These are phyloP conservation scores for Coranthus polyacanthus DNA, from an alignment of 2,797 vertebrate species.

Conservation along the genomic window DNA sequence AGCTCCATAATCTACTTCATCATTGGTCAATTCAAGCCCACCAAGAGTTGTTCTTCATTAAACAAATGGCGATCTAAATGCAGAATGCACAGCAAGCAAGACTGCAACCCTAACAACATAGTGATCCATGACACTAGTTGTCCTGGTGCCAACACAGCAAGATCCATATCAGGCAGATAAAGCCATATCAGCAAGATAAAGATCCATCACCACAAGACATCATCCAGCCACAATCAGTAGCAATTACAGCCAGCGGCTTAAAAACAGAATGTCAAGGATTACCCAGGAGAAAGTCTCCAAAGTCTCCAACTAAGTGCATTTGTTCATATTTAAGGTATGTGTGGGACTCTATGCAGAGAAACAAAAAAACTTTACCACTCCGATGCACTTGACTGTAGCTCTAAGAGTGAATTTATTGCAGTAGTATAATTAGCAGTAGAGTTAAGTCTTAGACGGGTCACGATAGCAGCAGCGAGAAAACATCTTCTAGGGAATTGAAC, in stretches of 20 bases:
- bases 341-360: background rate
- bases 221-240: constrained; percentile 11
- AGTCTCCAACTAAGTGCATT: background rate
- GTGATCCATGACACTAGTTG: constrained; percentile 14
- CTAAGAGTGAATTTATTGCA: constrained; percentile 30
- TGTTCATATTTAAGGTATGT: constrained; percentile 6
- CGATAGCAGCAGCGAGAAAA: constrained; percentile 57
- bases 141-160: constrained; percentile 18
- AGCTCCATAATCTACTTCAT: background rate
- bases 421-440: constrained; percentile 57
- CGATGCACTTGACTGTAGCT: constrained; percentile 7
- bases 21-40: background rate
- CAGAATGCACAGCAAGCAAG: background rate
- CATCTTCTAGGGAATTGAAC: constrained; percentile 76
- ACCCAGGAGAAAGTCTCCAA: background rate
- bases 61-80: background rate
- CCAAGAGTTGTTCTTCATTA: background rate
- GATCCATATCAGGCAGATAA: constrained; percentile 27
- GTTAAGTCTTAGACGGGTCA: constrained; percentile 64
- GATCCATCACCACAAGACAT: constrained; percentile 16
- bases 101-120: constrained; percentile 13
- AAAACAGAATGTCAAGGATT: constrained; percentile 10
- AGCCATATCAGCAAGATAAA: constrained; percentile 21
- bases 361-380: constrained; percentile 14
- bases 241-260: constrained; percentile 10